phyloP scores from a whole-genome alignment of 2,888 invertebrate genomes.

The Gnatocerus cornutus region DNA sequence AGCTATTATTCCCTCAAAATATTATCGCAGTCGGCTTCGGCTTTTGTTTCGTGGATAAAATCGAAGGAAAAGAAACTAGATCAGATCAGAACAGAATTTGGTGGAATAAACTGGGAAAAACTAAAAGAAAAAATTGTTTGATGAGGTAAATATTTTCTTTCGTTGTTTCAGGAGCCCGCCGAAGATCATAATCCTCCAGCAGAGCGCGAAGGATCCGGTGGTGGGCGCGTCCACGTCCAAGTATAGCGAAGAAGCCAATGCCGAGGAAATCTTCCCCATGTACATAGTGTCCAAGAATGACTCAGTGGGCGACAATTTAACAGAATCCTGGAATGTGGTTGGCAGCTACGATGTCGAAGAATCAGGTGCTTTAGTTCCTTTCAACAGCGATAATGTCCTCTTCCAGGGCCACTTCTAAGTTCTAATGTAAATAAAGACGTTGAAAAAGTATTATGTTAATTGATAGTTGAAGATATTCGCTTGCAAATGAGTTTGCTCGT shows the following conservation, averaged over 20 bases:
- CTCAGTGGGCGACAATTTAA: slow-evolving; percentile 61
- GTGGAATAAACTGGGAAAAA: no score
- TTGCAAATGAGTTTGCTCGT: slow-evolving; percentile 19
- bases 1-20: no score
- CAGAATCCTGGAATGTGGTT: slow-evolving; percentile 68
- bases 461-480: slow-evolving; percentile 24
- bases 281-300: slow-evolving; percentile 66
- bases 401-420: slow-evolving; percentile 62
- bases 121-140: no score
- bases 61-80: no score
- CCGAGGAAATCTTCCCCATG: slow-evolving; percentile 67
- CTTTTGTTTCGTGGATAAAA: no score
- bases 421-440: slow-evolving; percentile 34
- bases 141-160: neutral
- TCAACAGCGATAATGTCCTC: slow-evolving; percentile 61
- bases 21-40: no score
- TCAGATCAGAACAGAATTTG: no score
- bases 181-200: slow-evolving; percentile 30
- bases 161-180: slow-evolving; percentile 25
- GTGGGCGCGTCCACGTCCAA: slow-evolving; percentile 57
- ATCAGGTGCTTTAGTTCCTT: slow-evolving; percentile 68
- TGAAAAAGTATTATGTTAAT: slow-evolving; percentile 20
- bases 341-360: slow-evolving; percentile 70
- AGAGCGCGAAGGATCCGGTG: slow-evolving; percentile 55
- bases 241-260: slow-evolving; percentile 31